Evolutionary conservation across 1,140 invertebrate genomes (phyloP).

Genomic region (Drosophila pallidifrons): DNA sequence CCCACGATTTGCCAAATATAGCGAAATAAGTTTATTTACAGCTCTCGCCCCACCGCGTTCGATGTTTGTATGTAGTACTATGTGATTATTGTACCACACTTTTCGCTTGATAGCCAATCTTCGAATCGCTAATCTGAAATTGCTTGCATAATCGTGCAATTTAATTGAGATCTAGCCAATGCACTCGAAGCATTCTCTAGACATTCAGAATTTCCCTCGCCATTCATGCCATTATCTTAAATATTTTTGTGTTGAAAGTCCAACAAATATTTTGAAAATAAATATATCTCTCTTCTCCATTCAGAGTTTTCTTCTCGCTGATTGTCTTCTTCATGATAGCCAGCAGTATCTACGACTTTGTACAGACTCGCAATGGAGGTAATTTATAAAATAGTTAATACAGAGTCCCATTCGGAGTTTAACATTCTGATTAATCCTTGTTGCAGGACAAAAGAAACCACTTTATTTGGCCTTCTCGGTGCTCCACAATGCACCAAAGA

Average conservation of each 20-base stretch:
- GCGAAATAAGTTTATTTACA: no score
- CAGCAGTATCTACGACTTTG: constrained; percentile 76
- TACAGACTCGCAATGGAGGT: constrained; percentile 73
- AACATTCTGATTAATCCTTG: background rate
- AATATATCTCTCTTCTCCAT: constrained; percentile 1
- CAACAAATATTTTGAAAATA: background rate
- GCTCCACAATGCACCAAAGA: constrained; percentile 77
- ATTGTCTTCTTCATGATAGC: constrained; percentile 70
- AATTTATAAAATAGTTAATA: constrained; percentile 8
- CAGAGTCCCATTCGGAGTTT: background rate
- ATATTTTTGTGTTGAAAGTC: constrained; percentile 80
- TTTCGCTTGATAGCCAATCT: no score
- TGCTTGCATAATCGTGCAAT: no score
- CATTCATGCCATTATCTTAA: constrained; percentile 26
- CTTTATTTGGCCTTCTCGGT: constrained; percentile 75
- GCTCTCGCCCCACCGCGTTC: no score
- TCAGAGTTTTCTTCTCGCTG: constrained; percentile 69
- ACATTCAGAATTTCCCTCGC: no score
- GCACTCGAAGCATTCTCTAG: no score
- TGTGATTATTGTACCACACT: no score
- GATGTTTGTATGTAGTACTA: no score
- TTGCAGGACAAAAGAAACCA: constrained; percentile 62
- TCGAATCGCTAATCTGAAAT: no score
- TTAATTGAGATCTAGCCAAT: no score
- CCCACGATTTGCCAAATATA: no score